phyloP scores from a whole-genome alignment of 2,797 vertebrate genomes.

The Simalia tracyae region DNA sequence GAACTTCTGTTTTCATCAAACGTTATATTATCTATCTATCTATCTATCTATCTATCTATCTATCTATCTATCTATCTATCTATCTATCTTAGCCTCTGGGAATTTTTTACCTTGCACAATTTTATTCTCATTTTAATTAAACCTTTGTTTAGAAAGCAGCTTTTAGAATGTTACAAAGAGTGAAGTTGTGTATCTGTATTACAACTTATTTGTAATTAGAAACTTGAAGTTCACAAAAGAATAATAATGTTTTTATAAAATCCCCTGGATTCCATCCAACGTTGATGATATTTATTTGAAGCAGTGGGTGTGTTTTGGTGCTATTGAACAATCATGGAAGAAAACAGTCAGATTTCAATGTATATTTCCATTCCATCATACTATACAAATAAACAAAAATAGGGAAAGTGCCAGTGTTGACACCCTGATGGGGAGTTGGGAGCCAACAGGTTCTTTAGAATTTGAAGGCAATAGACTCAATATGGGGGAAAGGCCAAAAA shows the following conservation, averaged over 20 bases:
- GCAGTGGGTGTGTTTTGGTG: not conserved
- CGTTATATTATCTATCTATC: not conserved
- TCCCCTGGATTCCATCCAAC: not conserved
- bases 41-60: not conserved
- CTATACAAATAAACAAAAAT: not conserved
- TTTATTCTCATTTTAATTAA: not conserved
- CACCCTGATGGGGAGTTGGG: not conserved
- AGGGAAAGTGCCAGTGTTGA: not conserved
- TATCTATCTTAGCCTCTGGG: not conserved
- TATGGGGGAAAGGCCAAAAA: not conserved
- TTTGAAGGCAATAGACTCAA: not conserved
- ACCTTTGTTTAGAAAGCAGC: not conserved
- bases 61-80: not conserved
- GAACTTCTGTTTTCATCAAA: not conserved
- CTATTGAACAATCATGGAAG: not conserved
- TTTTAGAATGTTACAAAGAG: not conserved
- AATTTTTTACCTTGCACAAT: not conserved
- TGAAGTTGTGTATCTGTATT: not conserved
- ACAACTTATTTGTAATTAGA: not conserved
- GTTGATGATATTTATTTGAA: not conserved
- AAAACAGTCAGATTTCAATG: not conserved
- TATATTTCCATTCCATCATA: not conserved
- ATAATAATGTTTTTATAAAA: not conserved
- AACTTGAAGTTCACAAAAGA: not conserved
- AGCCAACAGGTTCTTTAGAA: not conserved